Conservation (phyloP, 2,888 invertebrate species). For the Furcula furcula region DNA sequence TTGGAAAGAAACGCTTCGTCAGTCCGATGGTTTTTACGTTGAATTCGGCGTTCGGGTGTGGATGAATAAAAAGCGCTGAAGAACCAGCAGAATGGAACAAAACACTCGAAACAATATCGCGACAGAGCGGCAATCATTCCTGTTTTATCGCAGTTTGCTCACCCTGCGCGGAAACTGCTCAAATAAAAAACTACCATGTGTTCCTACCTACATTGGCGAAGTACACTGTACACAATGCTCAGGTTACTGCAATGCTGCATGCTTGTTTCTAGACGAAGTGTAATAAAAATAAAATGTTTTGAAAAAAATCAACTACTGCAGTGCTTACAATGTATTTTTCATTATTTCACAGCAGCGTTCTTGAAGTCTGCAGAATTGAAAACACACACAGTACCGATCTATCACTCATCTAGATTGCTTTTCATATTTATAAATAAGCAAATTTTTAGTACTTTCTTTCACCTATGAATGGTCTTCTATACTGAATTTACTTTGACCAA, state of each 20-base stretch:
- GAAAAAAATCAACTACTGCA: too few relatives aligned
- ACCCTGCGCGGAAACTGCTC: conserved; percentile 69
- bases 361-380: too few relatives aligned
- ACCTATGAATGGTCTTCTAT: too few relatives aligned
- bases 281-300: too few relatives aligned
- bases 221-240: conserved; percentile 10
- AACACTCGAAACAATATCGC: conserved; percentile 77
- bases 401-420: too few relatives aligned
- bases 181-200: conserved; percentile 74
- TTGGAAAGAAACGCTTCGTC: conserved; percentile 41
- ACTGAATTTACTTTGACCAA: too few relatives aligned
- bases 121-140: conserved; percentile 77
- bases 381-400: too few relatives aligned
- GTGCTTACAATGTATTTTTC: too few relatives aligned
- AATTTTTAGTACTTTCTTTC: too few relatives aligned
- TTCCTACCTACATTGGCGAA: conserved; percentile 31
- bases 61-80: conserved; percentile 60
- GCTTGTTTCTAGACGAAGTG: conserved; percentile 31
- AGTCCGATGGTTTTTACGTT: conserved; percentile 43
- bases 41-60: conserved; percentile 51
- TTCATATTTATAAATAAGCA: too few relatives aligned
- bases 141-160: conserved; percentile 79
- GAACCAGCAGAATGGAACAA: conserved; percentile 64
- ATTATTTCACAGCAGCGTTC: too few relatives aligned
- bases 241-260: conserved; percentile 32